Conservation (phyloP, 2,888 invertebrate species). For the Mylabris sibirica region DNA sequence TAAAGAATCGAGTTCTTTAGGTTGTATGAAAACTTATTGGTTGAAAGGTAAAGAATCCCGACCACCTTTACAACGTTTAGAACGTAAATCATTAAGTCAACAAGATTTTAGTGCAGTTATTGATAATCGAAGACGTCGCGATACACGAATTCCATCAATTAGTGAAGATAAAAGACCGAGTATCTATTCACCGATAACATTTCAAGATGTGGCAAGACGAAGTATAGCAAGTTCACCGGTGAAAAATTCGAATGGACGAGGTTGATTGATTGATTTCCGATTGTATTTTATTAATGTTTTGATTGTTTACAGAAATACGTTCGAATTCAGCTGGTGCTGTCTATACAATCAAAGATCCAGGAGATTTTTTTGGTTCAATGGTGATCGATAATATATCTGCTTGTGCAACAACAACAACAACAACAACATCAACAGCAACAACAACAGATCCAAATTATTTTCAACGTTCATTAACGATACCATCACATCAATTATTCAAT, state of each 20-base stretch:
- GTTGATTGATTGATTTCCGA: constrained; percentile 29
- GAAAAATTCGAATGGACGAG: constrained; percentile 60
- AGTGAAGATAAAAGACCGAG: constrained; percentile 67
- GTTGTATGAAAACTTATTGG: constrained; percentile 91
- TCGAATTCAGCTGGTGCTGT: constrained; percentile 75
- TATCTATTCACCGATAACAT: constrained; percentile 85
- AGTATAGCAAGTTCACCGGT: constrained; percentile 81
- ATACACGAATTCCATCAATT: constrained; percentile 49
- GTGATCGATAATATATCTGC: constrained; percentile 64
- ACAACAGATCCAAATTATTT: constrained; percentile 19
- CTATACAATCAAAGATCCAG: constrained; percentile 60
- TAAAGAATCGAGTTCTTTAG: constrained; percentile 56
- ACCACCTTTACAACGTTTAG: constrained; percentile 59
- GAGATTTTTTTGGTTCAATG: constrained; percentile 68
- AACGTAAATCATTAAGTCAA: constrained; percentile 41
- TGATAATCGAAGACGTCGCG: constrained; percentile 18
- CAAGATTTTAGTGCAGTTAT: constrained; percentile 23
- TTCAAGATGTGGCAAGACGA: constrained; percentile 81
- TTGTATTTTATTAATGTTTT: neutral
- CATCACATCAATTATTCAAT: constrained; percentile 31
- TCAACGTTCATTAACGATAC: constrained; percentile 39
- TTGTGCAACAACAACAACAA: neutral
- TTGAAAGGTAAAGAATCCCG: constrained; percentile 76
- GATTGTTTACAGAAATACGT: constrained; percentile 65
- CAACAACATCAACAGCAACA: neutral